These are phyloP conservation scores for Sceloporus undulatus DNA, from an alignment of 2,113 vertebrate genomes.

Conservation along the genomic window DNA sequence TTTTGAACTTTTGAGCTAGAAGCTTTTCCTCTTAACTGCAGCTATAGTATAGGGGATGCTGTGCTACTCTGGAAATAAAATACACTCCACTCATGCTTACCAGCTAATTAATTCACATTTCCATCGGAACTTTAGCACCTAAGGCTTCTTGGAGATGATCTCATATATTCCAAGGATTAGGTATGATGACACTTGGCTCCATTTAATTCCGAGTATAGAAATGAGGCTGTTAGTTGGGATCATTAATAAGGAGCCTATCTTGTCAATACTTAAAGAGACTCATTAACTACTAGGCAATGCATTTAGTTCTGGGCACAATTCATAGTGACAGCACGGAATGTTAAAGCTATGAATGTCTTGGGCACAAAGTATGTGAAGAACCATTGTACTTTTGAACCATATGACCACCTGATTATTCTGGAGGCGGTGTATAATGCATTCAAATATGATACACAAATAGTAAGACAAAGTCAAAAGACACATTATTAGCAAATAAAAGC, in stretches of 20 bases:
- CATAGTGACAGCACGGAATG: not conserved
- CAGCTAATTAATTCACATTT: not conserved
- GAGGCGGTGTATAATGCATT: too few species aligned
- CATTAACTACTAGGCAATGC: not conserved
- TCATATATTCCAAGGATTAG: not conserved
- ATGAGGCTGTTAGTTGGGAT: not conserved
- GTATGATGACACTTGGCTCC: too few species aligned
- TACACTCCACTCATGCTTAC: not conserved
- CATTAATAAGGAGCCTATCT: not conserved
- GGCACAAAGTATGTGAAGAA: not conserved
- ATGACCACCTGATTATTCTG: too few species aligned
- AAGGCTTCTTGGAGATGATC: not conserved
- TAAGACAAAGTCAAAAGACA: too few species aligned
- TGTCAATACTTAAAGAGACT: not conserved
- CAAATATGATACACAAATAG: too few species aligned
- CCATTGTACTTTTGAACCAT: too few species aligned
- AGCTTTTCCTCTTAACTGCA: not conserved
- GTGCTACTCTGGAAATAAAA: not conserved
- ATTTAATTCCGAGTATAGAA: not conserved
- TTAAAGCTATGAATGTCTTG: not conserved
- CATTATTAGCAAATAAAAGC: too few species aligned
- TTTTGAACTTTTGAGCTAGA: not conserved
- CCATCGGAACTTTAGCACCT: not conserved
- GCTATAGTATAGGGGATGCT: not conserved
- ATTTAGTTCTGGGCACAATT: not conserved